Evolutionary conservation across 2,797 vertebrate genomes (phyloP).

Genomic region (Zalophus californianus): DNA sequence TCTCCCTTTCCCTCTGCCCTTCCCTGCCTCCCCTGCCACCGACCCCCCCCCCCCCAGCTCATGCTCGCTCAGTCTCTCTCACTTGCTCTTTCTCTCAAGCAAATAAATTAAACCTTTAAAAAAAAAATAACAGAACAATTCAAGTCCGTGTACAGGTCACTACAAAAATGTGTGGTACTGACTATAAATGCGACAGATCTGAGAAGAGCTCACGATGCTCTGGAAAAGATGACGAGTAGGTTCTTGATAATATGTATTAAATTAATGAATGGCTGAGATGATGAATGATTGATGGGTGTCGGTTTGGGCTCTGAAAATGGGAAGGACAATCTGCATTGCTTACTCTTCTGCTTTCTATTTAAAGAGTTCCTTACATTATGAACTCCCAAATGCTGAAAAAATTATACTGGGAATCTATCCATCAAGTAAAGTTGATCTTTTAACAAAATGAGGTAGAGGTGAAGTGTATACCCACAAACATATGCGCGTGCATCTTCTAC

Average conservation of each 20-base stretch:
- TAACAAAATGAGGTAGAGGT: not conserved
- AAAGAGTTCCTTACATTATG: not conserved
- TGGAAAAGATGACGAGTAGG: not conserved
- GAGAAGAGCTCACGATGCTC: not conserved
- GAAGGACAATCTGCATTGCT: not conserved
- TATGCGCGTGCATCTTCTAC: not conserved
- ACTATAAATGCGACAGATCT: not conserved
- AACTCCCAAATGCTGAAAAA: slow-evolving; percentile 16
- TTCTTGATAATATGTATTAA: not conserved
- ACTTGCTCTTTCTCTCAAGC: not conserved
- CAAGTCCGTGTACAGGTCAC: not conserved
- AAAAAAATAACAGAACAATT: not conserved
- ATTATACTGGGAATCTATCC: not conserved
- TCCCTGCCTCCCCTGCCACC: too few relatives aligned
- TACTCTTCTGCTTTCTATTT: slow-evolving; percentile 20
- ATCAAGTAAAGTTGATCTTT: slow-evolving; percentile 34
- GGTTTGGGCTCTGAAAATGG: slow-evolving; percentile 50
- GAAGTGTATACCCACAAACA: not conserved
- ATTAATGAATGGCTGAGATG: slow-evolving; percentile 5
- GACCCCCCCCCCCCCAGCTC: not conserved
- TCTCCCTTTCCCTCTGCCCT: not conserved
- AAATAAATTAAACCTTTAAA: not conserved
- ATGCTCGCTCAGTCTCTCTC: not conserved
- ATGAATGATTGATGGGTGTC: not conserved
- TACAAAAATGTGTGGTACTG: not conserved